phyloP scores from a whole-genome alignment of 2,797 vertebrate species.

The Jordanella pulchra region DNA sequence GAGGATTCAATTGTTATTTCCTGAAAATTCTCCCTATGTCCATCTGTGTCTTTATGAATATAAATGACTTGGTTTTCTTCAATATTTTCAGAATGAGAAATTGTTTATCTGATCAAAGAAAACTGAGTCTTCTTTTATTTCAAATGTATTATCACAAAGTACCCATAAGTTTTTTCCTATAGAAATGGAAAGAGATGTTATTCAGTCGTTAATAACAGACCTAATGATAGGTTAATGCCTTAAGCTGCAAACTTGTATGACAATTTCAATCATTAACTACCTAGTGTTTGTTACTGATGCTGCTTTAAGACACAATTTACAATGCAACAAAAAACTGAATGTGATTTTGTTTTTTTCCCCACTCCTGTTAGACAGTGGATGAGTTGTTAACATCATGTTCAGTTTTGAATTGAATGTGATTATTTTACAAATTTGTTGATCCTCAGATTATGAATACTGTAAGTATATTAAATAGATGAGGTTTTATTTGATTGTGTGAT shows the following conservation, averaged over 20 bases:
- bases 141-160: neutral
- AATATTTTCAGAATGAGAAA: neutral
- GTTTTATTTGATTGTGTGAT: constrained; percentile 6
- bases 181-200: too few relatives aligned
- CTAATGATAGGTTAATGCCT: neutral
- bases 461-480: neutral
- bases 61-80: neutral
- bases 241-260: neutral
- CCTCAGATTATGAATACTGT: neutral
- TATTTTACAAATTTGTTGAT: neutral
- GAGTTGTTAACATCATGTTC: neutral
- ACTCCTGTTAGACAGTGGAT: too few relatives aligned
- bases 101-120: neutral
- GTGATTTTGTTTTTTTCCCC: neutral
- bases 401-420: neutral
- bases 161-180: neutral
- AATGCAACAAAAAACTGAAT: neutral
- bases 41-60: neutral
- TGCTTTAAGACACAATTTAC: constrained; percentile 1
- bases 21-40: neutral
- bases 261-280: neutral
- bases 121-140: neutral
- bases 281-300: neutral
- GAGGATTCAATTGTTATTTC: neutral
- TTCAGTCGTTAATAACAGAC: neutral